phyloP scores from a whole-genome alignment of 2,888 invertebrate species.

The Urechis unicinctus region DNA sequence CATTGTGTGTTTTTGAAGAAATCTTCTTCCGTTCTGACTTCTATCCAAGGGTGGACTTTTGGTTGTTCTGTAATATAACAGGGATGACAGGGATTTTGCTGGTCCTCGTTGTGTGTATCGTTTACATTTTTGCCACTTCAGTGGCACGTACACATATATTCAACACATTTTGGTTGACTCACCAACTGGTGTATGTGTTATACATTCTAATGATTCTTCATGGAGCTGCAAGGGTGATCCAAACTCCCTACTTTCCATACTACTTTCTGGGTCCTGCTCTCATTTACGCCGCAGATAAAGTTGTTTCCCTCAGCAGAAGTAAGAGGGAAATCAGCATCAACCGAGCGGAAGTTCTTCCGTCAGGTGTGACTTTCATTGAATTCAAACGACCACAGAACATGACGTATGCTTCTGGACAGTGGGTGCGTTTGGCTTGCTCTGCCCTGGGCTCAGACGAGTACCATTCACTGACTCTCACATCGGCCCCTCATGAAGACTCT shows the following conservation, averaged over 20 bases:
- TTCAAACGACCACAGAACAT: conserved; percentile 59
- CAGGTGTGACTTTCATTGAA: conserved; percentile 59
- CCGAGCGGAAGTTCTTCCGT: conserved; percentile 57
- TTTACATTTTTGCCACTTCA: conserved; percentile 58
- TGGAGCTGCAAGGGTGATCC: conserved; percentile 51
- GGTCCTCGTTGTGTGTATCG: conserved; percentile 55
- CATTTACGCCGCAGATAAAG: conserved; percentile 57
- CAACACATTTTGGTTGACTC: conserved; percentile 60
- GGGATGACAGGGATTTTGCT: conserved; percentile 59
- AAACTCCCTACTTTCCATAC: conserved; percentile 57
- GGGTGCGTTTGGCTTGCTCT: conserved; percentile 60
- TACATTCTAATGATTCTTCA: conserved; percentile 59
- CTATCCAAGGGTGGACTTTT: conserved; percentile 59
- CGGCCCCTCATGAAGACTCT: conserved; percentile 51
- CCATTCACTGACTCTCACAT: conserved; percentile 48
- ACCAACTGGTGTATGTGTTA: conserved; percentile 58
- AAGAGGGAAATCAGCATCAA: conserved; percentile 58
- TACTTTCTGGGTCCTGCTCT: conserved; percentile 58
- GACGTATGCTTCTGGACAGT: conserved; percentile 62
- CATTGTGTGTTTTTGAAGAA: conserved; percentile 59
- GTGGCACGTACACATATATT: conserved; percentile 56
- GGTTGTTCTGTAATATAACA: conserved; percentile 61
- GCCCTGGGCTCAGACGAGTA: conserved; percentile 54
- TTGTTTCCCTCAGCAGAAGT: conserved; percentile 57
- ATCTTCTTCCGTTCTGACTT: conserved; percentile 58